Evolutionary conservation across 2,797 vertebrate species (phyloP).

Genomic region (Carduelis carduelis): DNA sequence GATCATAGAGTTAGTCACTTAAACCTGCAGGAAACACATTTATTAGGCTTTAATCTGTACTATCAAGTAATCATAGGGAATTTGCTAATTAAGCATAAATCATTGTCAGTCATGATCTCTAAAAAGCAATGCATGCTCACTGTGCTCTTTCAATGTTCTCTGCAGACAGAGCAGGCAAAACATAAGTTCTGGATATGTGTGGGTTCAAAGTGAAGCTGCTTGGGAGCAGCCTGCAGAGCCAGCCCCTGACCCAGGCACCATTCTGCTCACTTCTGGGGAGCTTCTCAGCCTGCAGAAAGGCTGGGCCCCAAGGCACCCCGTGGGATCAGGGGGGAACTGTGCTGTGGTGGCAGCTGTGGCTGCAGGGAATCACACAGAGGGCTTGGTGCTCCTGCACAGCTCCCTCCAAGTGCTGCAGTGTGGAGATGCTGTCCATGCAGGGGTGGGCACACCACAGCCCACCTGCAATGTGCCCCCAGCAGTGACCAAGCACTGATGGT

Average conservation of each 20-base stretch:
- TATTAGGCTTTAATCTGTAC: constrained; percentile 63
- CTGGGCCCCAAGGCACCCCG: not conserved
- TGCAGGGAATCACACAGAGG: not conserved
- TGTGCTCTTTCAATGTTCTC: not conserved
- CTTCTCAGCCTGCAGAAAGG: not conserved
- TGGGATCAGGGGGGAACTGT: not conserved
- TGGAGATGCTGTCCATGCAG: accelerated
- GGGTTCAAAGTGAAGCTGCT: not conserved
- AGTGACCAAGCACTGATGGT: not conserved
- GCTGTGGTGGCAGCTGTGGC: not conserved
- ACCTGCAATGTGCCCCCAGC: not conserved
- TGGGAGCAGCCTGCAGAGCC: not conserved
- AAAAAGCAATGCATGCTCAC: not conserved
- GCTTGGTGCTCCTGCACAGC: not conserved
- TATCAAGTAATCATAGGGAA: constrained; percentile 51
- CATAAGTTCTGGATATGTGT: not conserved
- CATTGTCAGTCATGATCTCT: constrained; percentile 35
- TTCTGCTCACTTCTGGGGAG: not conserved
- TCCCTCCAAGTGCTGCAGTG: not conserved
- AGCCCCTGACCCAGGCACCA: not conserved
- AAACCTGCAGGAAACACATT: constrained; percentile 58
- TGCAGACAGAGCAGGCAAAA: not conserved
- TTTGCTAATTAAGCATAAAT: constrained; percentile 63
- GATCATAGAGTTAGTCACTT: constrained; percentile 54
- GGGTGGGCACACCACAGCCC: not conserved